Conservation (phyloP, 2,888 invertebrate genomes). For the Apamea sordens region DNA sequence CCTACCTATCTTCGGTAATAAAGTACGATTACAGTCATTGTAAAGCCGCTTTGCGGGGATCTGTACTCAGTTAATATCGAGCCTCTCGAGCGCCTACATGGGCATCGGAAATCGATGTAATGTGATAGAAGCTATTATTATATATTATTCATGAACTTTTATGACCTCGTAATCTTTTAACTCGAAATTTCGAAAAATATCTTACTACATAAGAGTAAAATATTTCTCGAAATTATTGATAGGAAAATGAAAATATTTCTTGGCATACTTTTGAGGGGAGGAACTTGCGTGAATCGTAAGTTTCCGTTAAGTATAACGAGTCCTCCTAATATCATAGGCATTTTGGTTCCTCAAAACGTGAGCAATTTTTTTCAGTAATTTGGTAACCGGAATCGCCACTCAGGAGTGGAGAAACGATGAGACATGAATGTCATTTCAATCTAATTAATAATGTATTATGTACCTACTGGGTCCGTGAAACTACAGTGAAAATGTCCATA, state of each 20-base stretch:
- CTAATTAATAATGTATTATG: background rate
- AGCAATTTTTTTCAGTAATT: background rate
- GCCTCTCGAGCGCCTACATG: slow-evolving; percentile 38
- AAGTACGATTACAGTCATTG: slow-evolving; percentile 81
- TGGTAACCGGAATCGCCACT: background rate
- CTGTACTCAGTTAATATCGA: slow-evolving; percentile 61
- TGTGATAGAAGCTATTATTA: slow-evolving; percentile 46
- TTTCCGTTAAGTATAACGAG: background rate
- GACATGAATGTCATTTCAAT: background rate
- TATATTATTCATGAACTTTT: slow-evolving; percentile 49
- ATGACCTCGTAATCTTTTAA: slow-evolving; percentile 29
- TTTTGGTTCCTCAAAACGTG: background rate
- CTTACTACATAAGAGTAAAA: background rate
- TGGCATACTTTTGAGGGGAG: background rate
- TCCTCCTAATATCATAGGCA: too few relatives aligned
- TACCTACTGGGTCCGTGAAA: background rate
- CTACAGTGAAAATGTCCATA: slow-evolving; percentile 5
- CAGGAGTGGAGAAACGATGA: background rate
- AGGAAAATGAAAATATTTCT: background rate
- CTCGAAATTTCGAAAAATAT: too few relatives aligned
- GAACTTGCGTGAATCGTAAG: background rate
- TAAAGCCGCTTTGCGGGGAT: slow-evolving; percentile 69
- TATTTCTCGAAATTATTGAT: slow-evolving; percentile 19
- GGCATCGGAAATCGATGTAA: slow-evolving; percentile 57
- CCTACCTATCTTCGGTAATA: slow-evolving; percentile 75